Evolutionary conservation across 1,140 invertebrate genomes (phyloP).

Genomic region (Cydia fagiglandana): DNA sequence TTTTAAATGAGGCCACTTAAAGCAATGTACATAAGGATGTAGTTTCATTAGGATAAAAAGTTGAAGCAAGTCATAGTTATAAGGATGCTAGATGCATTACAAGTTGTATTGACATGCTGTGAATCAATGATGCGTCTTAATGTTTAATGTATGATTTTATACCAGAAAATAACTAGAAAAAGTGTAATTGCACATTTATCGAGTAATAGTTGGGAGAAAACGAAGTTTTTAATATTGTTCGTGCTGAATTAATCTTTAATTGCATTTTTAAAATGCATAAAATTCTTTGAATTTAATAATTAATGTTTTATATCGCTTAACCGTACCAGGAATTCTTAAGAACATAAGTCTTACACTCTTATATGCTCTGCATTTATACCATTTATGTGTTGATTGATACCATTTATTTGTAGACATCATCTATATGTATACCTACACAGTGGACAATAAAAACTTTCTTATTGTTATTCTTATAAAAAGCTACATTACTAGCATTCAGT

Average conservation of each 20-base stretch:
- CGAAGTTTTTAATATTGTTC: neutral
- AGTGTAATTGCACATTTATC: neutral
- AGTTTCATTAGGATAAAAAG: neutral
- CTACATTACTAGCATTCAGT: no score
- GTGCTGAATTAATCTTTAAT: neutral
- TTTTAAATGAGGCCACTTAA: constrained; percentile 27
- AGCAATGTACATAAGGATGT: neutral
- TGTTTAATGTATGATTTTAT: neutral
- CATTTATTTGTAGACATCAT: no score
- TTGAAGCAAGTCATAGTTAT: neutral
- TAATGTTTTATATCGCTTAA: no score
- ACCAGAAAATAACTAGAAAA: neutral
- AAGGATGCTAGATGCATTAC: neutral
- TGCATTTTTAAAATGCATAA: neutral
- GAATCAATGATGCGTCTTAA: neutral
- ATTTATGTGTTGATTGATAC: no score
- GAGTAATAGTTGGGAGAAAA: neutral
- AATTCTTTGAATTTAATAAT: neutral
- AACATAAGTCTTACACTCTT: no score
- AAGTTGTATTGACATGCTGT: constrained; percentile 8
- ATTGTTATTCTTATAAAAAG: no score
- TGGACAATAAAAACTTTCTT: no score
- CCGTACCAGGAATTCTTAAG: no score
- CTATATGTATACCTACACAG: no score
- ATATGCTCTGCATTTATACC: no score